Evolutionary conservation across 2,113 vertebrate species (phyloP).

Genomic region (Actenoides hombroni): DNA sequence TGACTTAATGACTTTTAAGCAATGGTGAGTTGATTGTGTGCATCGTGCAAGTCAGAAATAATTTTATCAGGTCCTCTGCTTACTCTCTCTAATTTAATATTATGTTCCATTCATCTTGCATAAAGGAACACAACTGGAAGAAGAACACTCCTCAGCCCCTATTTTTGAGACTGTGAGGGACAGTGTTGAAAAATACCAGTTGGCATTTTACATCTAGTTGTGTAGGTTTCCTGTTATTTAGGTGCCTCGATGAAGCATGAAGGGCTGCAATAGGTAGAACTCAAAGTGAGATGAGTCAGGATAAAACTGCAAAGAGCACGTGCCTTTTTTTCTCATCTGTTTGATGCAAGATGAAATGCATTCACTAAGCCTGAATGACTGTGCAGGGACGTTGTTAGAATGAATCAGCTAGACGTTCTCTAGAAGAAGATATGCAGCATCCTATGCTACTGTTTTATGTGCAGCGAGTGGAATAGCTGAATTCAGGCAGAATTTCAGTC

Average conservation of each 20-base stretch:
- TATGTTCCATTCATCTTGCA: neutral
- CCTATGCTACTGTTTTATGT: neutral
- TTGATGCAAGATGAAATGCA: neutral
- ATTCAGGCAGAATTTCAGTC: neutral
- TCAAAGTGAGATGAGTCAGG: neutral
- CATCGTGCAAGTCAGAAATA: neutral
- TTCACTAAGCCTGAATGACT: neutral
- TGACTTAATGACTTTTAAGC: neutral
- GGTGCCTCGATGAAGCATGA: neutral
- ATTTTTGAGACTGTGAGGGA: fast-evolving
- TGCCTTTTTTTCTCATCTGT: neutral
- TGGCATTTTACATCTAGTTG: neutral
- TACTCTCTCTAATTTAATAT: neutral
- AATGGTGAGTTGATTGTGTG: neutral
- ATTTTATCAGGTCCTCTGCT: neutral
- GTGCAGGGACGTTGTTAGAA: neutral
- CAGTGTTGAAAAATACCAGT: neutral
- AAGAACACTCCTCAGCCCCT: neutral
- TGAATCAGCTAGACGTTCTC: neutral
- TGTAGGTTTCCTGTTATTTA: neutral
- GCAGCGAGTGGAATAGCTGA: neutral
- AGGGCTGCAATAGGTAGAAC: neutral
- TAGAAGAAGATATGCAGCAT: neutral
- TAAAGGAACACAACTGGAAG: neutral
- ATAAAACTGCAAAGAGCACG: neutral